These are phyloP conservation scores for Cisticola juncidis DNA, from an alignment of 2,113 vertebrate genomes.

Conservation along the genomic window DNA sequence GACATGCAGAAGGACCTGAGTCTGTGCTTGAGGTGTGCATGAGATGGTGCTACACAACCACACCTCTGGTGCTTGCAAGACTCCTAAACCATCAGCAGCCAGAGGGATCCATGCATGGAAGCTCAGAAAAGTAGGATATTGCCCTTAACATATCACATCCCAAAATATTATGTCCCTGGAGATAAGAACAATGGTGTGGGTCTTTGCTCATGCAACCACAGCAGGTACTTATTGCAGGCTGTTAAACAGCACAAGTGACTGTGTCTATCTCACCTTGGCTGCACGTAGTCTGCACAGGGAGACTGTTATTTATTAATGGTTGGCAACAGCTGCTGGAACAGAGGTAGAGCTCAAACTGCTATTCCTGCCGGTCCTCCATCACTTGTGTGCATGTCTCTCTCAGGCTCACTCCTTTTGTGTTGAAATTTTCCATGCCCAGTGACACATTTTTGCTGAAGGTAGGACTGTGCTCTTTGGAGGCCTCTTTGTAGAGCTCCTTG, in stretches of 20 bases:
- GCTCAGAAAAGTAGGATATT: background rate
- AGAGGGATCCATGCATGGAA: background rate
- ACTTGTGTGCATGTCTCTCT: background rate
- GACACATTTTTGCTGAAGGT: background rate
- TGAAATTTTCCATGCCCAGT: conserved; percentile 19
- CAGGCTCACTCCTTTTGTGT: background rate
- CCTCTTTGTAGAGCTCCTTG: background rate
- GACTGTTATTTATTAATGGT: conserved; percentile 25
- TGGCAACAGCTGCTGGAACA: conserved; percentile 36
- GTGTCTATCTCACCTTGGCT: background rate
- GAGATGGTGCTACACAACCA: background rate
- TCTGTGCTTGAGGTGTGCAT: background rate
- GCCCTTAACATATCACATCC: background rate
- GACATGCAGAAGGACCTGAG: background rate
- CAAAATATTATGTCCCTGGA: background rate
- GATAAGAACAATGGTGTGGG: background rate
- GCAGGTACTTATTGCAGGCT: background rate
- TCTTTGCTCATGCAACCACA: background rate
- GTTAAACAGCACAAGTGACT: background rate
- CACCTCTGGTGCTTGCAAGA: background rate
- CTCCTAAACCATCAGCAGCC: background rate
- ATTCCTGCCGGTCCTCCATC: conserved; percentile 28
- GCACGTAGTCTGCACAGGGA: background rate
- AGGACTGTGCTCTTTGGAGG: background rate
- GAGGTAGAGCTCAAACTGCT: conserved; percentile 30